Conservation (phyloP, 2,113 vertebrate genomes). For the Apteryx owenii region DNA sequence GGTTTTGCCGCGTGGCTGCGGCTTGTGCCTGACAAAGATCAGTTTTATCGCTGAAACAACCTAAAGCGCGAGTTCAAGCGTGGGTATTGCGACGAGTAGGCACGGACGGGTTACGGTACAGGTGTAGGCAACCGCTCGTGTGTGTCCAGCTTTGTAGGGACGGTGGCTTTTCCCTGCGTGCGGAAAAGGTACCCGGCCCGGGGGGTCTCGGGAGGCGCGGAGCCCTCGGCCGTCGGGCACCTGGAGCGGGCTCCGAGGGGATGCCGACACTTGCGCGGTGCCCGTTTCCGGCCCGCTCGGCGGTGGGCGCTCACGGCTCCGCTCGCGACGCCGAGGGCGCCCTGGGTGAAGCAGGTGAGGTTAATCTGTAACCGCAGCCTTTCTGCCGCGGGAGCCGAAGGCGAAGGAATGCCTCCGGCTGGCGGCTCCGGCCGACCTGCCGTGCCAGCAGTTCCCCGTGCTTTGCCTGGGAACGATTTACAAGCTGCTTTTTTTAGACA, state of each 20-base stretch:
- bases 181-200: not conserved
- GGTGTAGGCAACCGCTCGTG: not conserved
- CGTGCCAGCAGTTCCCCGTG: not conserved
- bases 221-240: too few relatives aligned
- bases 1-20: not conserved
- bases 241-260: too few relatives aligned
- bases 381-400: not conserved
- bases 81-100: not conserved
- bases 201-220: not conserved
- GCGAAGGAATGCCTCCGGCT: not conserved
- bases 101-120: rapidly evolving
- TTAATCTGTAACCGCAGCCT: constrained; percentile 66
- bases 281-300: too few relatives aligned
- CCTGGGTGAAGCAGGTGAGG: not conserved
- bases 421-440: not conserved
- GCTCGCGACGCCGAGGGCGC: not conserved
- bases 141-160: not conserved
- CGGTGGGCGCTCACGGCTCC: not conserved
- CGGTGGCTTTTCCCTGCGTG: not conserved
- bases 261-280: too few relatives aligned
- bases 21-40: not conserved
- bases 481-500: constrained; percentile 22
- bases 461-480: constrained; percentile 48
- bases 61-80: not conserved
- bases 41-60: not conserved